phyloP scores from a whole-genome alignment of 2,113 vertebrate species.

The Hoplias malabaricus region DNA sequence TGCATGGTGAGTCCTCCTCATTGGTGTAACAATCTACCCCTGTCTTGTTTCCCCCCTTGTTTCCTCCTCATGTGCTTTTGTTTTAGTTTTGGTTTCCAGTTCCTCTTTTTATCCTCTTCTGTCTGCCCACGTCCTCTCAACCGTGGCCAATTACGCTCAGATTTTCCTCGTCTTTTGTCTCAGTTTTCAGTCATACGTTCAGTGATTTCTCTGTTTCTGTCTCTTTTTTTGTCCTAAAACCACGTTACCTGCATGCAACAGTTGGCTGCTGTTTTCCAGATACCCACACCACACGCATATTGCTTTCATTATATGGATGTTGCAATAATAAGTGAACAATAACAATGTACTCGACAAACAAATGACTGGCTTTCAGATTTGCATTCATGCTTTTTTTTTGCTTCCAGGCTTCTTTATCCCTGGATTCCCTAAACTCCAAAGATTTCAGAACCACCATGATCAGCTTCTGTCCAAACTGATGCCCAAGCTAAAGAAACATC shows the following conservation, averaged over 20 bases:
- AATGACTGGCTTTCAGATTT: not conserved
- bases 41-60: too few relatives aligned
- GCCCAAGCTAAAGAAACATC: slow-evolving; percentile 87
- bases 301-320: not conserved
- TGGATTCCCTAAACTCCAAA: slow-evolving; percentile 89
- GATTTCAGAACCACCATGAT: slow-evolving; percentile 89
- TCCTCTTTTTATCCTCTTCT: too few relatives aligned
- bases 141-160: too few relatives aligned
- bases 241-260: too few relatives aligned
- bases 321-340: not conserved
- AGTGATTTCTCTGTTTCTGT: too few relatives aligned
- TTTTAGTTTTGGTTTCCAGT: too few relatives aligned
- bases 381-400: not conserved
- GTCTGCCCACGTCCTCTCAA: too few relatives aligned
- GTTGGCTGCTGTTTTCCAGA: not conserved
- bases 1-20: slow-evolving; percentile 78
- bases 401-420: slow-evolving; percentile 84
- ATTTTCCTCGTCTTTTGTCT: too few relatives aligned
- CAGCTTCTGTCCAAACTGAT: slow-evolving; percentile 86
- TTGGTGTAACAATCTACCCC: too few relatives aligned
- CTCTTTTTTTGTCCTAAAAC: too few relatives aligned
- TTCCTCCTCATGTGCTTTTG: too few relatives aligned
- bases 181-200: too few relatives aligned
- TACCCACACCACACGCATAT: not conserved
- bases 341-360: not conserved